A percentile compares a stretch with the other conserved stretches of the same genome.
These are phyloP conservation scores for Gasterosteus aculeatus DNA, from an alignment of 2,113 vertebrate genomes.

Conservation along the genomic window DNA sequence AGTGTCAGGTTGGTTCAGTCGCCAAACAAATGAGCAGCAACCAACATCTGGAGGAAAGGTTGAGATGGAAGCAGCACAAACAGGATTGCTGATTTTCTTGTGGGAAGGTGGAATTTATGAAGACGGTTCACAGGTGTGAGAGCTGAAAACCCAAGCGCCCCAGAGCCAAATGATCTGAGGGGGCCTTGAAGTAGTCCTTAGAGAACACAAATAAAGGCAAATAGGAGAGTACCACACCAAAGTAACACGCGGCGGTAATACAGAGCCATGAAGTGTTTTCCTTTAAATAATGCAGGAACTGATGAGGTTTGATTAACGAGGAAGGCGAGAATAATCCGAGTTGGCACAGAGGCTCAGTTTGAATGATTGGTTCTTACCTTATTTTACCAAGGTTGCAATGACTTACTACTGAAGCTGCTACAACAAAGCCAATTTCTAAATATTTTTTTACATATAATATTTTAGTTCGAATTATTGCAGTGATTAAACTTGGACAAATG, in stretches of 20 bases:
- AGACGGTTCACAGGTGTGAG: slow-evolving; percentile 68
- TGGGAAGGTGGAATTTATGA: slow-evolving; percentile 55
- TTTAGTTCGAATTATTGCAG: not conserved
- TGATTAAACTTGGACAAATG: slow-evolving; percentile 9
- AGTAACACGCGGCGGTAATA: slow-evolving; percentile 47
- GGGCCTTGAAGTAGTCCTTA: slow-evolving; percentile 71
- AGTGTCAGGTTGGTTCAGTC: not conserved
- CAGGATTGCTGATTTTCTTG: slow-evolving; percentile 64
- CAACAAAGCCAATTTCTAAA: no score
- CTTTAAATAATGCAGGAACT: slow-evolving; percentile 57
- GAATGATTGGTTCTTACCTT: slow-evolving; percentile 2
- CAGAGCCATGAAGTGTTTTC: slow-evolving; percentile 34
- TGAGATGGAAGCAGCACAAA: slow-evolving; percentile 58
- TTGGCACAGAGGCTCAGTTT: slow-evolving; percentile 2
- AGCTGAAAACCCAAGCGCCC: slow-evolving; percentile 62
- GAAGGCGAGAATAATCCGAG: not conserved
- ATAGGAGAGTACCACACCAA: slow-evolving; percentile 51
- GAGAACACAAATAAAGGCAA: slow-evolving; percentile 52
- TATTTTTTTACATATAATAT: no score
- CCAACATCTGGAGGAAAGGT: slow-evolving; percentile 10
- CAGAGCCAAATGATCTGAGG: slow-evolving; percentile 69
- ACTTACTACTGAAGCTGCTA: not conserved
- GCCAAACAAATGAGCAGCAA: slow-evolving; percentile 33
- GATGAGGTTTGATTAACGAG: slow-evolving; percentile 51
- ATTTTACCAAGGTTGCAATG: slow-evolving; percentile 2